phyloP scores from a whole-genome alignment of 1,140 invertebrate species.

The Macrobrachium nipponense region DNA sequence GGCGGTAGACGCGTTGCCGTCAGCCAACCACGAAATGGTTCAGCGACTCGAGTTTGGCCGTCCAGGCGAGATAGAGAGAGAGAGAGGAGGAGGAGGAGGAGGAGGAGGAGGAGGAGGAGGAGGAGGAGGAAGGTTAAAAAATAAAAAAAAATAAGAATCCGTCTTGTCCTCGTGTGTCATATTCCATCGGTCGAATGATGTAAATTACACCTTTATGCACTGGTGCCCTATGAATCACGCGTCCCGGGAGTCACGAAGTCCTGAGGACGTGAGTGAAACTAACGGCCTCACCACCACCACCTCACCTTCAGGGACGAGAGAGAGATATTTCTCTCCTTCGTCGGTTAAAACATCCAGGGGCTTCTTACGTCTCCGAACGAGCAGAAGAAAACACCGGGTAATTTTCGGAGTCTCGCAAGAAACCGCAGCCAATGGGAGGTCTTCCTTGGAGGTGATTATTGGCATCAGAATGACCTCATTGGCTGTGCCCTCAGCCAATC shows the following conservation, averaged over 20 bases:
- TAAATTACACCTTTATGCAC: constrained; percentile 37
- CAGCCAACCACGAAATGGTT: constrained; percentile 52
- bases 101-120: no score
- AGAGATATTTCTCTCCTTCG: neutral
- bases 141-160: neutral
- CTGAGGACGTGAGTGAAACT: constrained; percentile 10
- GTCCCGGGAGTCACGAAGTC: neutral
- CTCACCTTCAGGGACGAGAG: constrained; percentile 18
- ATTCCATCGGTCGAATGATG: neutral
- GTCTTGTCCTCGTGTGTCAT: constrained; percentile 40
- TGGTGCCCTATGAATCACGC: constrained; percentile 23
- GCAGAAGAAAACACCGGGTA: constrained; percentile 1
- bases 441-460: neutral
- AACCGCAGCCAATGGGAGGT: constrained; percentile 18
- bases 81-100: no score
- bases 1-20: constrained; percentile 21
- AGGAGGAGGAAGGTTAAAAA: neutral
- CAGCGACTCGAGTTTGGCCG: constrained; percentile 14
- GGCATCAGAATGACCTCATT: neutral
- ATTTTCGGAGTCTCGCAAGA: constrained; percentile 9
- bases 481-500: neutral
- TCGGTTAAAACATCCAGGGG: neutral
- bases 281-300: neutral
- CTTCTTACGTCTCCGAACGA: neutral
- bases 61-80: no score